A percentile compares a stretch with the other conserved stretches of the same genome.
Evolutionary conservation across 2,113 vertebrate species (phyloP).

Genomic region (Corythoichthys intestinalis): DNA sequence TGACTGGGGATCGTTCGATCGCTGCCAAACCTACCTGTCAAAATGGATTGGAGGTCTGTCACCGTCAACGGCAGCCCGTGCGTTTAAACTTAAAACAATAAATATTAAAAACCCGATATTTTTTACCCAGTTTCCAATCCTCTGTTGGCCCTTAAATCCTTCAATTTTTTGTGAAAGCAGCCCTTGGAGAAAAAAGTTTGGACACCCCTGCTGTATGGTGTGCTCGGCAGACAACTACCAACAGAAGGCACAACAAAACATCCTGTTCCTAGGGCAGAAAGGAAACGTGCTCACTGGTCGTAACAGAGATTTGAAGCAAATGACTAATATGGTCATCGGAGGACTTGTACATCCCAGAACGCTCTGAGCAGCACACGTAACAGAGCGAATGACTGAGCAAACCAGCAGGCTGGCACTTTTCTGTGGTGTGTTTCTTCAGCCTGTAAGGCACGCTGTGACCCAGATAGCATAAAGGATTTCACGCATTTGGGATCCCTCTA

Average conservation of each 20-base stretch:
- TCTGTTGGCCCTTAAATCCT: constrained; percentile 19
- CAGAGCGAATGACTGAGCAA: constrained; percentile 17
- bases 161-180: neutral
- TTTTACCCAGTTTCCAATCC: no score
- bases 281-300: neutral
- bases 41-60: no score
- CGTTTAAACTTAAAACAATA: no score
- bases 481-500: constrained; percentile 60
- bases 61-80: no score
- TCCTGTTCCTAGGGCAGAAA: neutral
- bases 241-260: neutral
- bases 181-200: neutral
- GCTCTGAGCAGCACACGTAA: neutral
- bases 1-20: no score
- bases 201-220: neutral
- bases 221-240: neutral
- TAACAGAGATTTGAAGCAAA: constrained; percentile 6
- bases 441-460: constrained; percentile 68
- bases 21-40: no score
- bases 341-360: constrained; percentile 2
- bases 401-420: constrained; percentile 21
- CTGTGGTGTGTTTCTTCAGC: constrained; percentile 46
- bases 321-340: constrained; percentile 8
- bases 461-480: constrained; percentile 70
- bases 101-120: no score